These are phyloP conservation scores for Sus cebifrons DNA, from an alignment of 2,797 vertebrate genomes.

Conservation along the genomic window DNA sequence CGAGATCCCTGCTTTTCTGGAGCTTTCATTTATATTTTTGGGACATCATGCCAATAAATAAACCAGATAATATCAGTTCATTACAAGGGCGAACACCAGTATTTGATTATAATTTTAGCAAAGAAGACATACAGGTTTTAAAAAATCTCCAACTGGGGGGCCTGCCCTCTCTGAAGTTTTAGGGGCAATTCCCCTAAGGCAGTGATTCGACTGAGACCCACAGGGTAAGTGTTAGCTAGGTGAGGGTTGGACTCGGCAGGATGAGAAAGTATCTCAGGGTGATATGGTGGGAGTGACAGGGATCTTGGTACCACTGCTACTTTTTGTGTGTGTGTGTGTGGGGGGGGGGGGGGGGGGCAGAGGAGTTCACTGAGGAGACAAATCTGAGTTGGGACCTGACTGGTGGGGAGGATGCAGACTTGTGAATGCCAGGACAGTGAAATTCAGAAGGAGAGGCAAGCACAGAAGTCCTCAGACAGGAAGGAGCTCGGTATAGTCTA, in stretches of 20 bases:
- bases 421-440: not conserved
- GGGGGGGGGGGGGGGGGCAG: not conserved
- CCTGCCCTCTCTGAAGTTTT: not conserved
- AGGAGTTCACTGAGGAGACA: not conserved
- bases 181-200: not conserved
- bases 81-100: not conserved
- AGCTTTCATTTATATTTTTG: not conserved
- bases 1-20: not conserved
- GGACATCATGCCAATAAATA: not conserved
- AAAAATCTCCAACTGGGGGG: not conserved
- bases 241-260: not conserved
- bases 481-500: not conserved
- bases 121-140: not conserved
- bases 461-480: not conserved
- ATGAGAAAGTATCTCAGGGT: not conserved
- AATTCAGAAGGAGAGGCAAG: not conserved
- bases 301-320: fast-evolving
- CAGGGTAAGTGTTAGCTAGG: not conserved
- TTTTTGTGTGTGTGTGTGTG: too few relatives aligned
- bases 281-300: not conserved
- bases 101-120: not conserved
- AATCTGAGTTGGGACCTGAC: not conserved
- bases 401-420: not conserved
- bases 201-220: not conserved
- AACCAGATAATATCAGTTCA: not conserved